Evolutionary conservation across 2,888 invertebrate genomes (phyloP).

Genomic region (Uropetala carovei): DNA sequence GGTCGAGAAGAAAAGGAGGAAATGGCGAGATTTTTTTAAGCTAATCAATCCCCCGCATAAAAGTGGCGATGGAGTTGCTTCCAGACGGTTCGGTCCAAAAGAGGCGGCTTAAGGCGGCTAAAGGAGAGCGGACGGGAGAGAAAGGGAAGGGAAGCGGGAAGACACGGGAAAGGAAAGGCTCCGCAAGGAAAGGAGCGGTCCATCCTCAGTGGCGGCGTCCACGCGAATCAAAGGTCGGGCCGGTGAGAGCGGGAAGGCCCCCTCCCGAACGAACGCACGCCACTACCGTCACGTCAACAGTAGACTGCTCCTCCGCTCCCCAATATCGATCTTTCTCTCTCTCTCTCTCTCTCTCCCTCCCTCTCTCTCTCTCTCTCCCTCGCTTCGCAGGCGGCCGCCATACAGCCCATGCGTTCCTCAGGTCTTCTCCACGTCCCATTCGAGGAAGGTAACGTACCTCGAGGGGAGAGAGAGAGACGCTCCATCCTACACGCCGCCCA

Average conservation of each 20-base stretch:
- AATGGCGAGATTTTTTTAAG: no score
- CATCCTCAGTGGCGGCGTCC: no score
- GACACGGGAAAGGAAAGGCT: background rate
- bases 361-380: background rate
- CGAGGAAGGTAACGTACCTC: background rate
- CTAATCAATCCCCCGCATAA: no score
- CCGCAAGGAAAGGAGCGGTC: no score
- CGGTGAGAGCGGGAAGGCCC: background rate
- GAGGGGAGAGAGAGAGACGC: no score
- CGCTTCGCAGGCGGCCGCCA: slow-evolving; percentile 1
- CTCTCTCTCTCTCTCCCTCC: background rate
- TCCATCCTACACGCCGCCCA: no score
- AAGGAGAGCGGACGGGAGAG: no score
- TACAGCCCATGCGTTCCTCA: background rate
- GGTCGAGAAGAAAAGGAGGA: no score
- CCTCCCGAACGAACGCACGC: background rate
- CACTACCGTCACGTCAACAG: slow-evolving; percentile 32
- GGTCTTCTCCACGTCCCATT: background rate
- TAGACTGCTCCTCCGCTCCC: slow-evolving; percentile 20
- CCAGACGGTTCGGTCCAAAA: no score
- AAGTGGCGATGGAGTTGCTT: no score
- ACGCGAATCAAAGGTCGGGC: slow-evolving; percentile 18
- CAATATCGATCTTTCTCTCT: background rate
- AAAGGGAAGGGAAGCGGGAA: background rate
- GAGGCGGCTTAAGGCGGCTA: no score